Conservation (phyloP, 2,113 vertebrate species). For the Oreochromis tanganicae region DNA sequence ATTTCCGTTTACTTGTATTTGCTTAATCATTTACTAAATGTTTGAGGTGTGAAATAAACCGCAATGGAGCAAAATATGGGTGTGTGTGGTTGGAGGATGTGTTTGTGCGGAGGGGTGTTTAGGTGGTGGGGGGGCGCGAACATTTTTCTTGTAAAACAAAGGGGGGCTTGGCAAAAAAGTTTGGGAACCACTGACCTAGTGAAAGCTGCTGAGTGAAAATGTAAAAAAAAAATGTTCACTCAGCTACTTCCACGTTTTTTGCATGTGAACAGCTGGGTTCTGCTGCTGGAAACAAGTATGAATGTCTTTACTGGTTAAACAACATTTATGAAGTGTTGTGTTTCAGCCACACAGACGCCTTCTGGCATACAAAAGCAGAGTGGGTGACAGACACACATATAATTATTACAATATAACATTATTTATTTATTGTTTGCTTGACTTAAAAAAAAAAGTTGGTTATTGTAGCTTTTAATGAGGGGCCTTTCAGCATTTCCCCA, state of each 20-base stretch:
- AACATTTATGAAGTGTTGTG: not conserved
- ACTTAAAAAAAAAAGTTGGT: not conserved
- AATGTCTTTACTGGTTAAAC: not conserved
- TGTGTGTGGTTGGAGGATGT: too few relatives aligned
- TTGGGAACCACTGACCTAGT: not conserved
- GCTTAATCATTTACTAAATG: too few relatives aligned
- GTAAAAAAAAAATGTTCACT: not conserved
- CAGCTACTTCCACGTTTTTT: not conserved
- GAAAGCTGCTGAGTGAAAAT: not conserved
- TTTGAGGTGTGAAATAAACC: too few relatives aligned
- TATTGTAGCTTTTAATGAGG: slow-evolving; percentile 29
- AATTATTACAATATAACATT: not conserved
- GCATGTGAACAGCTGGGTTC: not conserved
- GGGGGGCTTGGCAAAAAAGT: too few relatives aligned
- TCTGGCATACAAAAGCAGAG: not conserved
- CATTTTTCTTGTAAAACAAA: too few relatives aligned
- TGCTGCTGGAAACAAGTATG: not conserved
- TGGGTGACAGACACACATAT: not conserved
- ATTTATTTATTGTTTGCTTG: not conserved
- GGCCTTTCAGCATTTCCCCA: slow-evolving; percentile 7
- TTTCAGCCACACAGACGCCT: not conserved
- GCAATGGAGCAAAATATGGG: too few relatives aligned
- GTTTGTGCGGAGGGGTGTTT: too few relatives aligned
- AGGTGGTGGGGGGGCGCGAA: too few relatives aligned
- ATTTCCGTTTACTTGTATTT: too few relatives aligned